Conservation (phyloP, 2,113 vertebrate species). For the Strigops habroptila region DNA sequence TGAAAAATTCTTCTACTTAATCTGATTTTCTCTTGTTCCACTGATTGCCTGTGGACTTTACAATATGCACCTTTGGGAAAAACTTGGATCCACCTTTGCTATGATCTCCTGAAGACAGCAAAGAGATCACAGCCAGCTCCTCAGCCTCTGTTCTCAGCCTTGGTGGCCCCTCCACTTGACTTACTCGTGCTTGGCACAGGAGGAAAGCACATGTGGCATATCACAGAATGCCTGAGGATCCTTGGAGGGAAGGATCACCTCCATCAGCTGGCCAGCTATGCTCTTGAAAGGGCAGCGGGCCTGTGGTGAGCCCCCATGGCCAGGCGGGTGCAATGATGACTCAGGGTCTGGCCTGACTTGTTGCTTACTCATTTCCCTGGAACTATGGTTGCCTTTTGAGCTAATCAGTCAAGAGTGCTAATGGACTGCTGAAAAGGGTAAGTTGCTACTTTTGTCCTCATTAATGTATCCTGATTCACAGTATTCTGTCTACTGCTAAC, state of each 20-base stretch:
- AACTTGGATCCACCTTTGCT: background rate
- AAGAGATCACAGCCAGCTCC: background rate
- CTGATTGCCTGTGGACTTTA: background rate
- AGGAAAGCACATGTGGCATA: background rate
- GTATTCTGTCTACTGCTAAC: background rate
- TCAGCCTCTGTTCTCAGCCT: background rate
- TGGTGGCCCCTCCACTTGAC: background rate
- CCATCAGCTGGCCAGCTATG: background rate
- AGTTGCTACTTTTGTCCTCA: background rate
- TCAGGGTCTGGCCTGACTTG: background rate
- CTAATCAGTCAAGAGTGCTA: constrained; percentile 18
- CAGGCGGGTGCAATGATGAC: background rate
- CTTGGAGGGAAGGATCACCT: background rate
- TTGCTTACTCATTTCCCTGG: constrained; percentile 19
- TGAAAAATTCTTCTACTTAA: background rate
- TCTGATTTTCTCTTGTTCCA: background rate
- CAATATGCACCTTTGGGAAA: background rate
- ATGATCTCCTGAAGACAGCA: background rate
- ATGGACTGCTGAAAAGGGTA: constrained; percentile 23
- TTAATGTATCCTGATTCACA: background rate
- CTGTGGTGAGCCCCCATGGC: background rate
- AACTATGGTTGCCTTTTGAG: background rate
- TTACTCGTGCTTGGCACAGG: background rate
- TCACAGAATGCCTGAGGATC: background rate
- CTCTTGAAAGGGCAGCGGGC: fast-evolving